Base-by-base conservation (phyloP, 2,888 invertebrate species). In the Stenodera caucasica region DNA sequence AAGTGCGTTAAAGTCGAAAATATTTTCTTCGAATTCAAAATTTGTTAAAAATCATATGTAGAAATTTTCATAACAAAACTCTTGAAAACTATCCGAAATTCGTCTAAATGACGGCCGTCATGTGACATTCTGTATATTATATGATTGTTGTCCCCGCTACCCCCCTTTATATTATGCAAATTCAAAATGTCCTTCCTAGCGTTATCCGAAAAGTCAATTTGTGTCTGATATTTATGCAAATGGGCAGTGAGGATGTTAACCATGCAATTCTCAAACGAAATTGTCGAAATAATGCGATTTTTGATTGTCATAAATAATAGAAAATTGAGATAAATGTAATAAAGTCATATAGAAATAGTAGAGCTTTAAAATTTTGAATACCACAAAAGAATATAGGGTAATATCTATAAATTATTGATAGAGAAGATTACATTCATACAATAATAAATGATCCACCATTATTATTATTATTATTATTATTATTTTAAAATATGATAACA, bases 211-310 rank as follows among this genome's bases (percentile, higher is more conserved):
- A 58, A 65, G 61, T 65, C 65, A 67, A 65, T 65, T 64, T 65
- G 57, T 62, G 61, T 59, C 63, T 61, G 58, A 65, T 67, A 64
- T 62, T 65, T 61, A 65, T 67, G 65, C 53, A 65, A 64, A 67
- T 61, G 64, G 53, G 15, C 30, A 53, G 32, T 53, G 45, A 53
- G 54, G 60, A 61, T 61, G 63, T 60, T 63, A 57, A 60, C 53
- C 57, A 62, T 62, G 60, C 60, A 64, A 61, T 63, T 60, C 58
- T 49, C 57, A 32, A 57, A 53, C 49, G 37, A 54, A 61, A 61
- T 57, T 33, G 54, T 37, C 40, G 53, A 57, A 61, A 57, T 61
- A 57, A 61, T 57, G 57, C 49, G 57, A 29, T 57, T 61, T 61
- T 61, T 57, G 50, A 57, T 61, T 60, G 60, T 37, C 56, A 32